A percentile compares a stretch with the other conserved stretches of the same genome.
These are phyloP conservation scores for Sinocyclocheilus anophthalmus DNA, from an alignment of 2,113 vertebrate genomes.

Conservation along the genomic window DNA sequence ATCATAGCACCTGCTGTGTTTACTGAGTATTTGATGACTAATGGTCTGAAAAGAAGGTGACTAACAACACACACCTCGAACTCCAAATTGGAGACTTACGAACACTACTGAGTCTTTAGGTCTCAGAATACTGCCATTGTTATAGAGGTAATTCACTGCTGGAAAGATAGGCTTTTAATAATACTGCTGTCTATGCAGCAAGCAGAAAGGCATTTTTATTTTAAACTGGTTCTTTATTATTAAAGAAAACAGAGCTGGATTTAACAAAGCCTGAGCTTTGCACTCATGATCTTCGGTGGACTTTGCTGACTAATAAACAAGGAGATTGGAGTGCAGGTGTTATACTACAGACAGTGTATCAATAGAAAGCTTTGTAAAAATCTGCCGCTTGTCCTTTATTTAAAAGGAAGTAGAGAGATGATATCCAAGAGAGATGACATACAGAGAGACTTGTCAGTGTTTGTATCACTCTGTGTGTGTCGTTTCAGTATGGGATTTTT, in stretches of 20 bases:
- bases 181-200: not conserved
- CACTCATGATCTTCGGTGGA: not conserved
- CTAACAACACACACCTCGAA: no score
- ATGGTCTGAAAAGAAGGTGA: not conserved
- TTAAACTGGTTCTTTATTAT: not conserved
- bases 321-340: not conserved
- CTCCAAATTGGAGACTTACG: not conserved
- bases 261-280: not conserved
- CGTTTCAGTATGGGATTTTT: no score
- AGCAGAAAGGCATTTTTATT: not conserved
- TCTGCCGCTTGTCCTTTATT: not conserved
- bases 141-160: not conserved
- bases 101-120: not conserved
- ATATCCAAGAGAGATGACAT: not conserved
- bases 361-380: not conserved
- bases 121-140: not conserved
- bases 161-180: not conserved
- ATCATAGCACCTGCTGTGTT: constrained; percentile 7
- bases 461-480: no score
- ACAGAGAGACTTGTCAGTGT: not conserved
- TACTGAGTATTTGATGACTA: not conserved
- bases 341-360: not conserved
- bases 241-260: not conserved
- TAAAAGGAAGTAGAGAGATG: not conserved
- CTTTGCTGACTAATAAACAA: not conserved